Evolutionary conservation across 2,888 invertebrate species (phyloP).

Genomic region (Cybosia mesomella): DNA sequence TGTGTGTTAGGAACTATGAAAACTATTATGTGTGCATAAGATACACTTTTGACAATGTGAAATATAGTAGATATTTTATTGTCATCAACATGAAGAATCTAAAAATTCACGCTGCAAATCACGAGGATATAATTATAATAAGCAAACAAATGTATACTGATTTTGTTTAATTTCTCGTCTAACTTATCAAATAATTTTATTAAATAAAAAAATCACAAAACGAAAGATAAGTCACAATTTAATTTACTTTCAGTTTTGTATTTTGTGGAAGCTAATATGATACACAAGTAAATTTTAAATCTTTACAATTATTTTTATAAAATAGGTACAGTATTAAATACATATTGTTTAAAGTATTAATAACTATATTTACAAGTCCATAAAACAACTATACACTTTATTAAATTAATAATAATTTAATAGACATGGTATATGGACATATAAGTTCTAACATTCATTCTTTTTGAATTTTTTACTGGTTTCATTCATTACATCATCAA

Average conservation of each 20-base stretch:
- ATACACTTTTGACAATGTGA: too few relatives aligned
- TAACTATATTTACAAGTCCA: slow-evolving; percentile 81
- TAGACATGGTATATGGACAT: slow-evolving; percentile 73
- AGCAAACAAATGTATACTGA: slow-evolving; percentile 41
- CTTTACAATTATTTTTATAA: slow-evolving; percentile 81
- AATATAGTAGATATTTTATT: too few relatives aligned
- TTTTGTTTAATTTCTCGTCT: slow-evolving; percentile 58
- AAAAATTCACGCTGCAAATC: neutral
- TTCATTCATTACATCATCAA: slow-evolving; percentile 79
- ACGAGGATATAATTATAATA: slow-evolving; percentile 20
- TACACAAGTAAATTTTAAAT: slow-evolving; percentile 77
- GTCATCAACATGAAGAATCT: neutral
- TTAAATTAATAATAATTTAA: slow-evolving; percentile 83
- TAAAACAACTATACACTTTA: slow-evolving; percentile 79
- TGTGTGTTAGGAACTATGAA: too few relatives aligned
- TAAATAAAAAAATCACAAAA: slow-evolving; percentile 60
- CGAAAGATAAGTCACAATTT: slow-evolving; percentile 58
- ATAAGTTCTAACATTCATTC: slow-evolving; percentile 79
- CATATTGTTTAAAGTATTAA: slow-evolving; percentile 76
- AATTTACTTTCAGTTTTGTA: slow-evolving; percentile 72
- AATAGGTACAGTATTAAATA: slow-evolving; percentile 85
- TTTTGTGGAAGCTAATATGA: slow-evolving; percentile 81
- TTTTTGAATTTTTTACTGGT: slow-evolving; percentile 82
- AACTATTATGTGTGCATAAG: too few relatives aligned
- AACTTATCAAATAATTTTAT: slow-evolving; percentile 54